These are phyloP conservation scores for Tachysurus vachellii DNA, from an alignment of 2,113 vertebrate genomes.

Conservation along the genomic window DNA sequence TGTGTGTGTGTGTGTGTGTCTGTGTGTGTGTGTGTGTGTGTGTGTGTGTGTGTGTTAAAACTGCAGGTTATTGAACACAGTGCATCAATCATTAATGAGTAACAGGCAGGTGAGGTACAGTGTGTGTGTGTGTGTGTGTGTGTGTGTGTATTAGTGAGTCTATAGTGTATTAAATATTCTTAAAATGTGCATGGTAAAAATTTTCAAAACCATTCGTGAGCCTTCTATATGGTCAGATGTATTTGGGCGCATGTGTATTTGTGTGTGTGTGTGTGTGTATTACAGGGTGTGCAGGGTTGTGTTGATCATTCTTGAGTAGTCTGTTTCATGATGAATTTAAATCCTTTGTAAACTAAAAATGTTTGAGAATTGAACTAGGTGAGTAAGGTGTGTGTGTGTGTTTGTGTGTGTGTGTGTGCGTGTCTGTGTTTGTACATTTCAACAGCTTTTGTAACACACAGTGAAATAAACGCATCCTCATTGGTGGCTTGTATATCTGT, in stretches of 20 bases:
- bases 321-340: background rate
- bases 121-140: background rate
- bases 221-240: background rate
- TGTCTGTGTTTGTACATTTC: background rate
- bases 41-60: background rate
- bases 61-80: background rate
- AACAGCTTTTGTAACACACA: conserved; percentile 12
- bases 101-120: background rate
- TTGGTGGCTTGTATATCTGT: background rate
- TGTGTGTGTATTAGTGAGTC: background rate
- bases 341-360: background rate
- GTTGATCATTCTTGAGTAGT: background rate
- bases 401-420: background rate
- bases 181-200: background rate
- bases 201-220: background rate
- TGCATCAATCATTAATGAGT: conserved; percentile 11
- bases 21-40: too few relatives aligned
- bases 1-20: background rate
- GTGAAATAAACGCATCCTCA: conserved; percentile 6
- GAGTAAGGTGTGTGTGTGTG: background rate
- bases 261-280: background rate
- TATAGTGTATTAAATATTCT: background rate
- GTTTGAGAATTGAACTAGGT: background rate
- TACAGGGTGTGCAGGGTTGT: background rate
- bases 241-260: too few relatives aligned